Evolutionary conservation across 1,140 invertebrate genomes (phyloP).

Genomic region (Homalodisca vitripennis): DNA sequence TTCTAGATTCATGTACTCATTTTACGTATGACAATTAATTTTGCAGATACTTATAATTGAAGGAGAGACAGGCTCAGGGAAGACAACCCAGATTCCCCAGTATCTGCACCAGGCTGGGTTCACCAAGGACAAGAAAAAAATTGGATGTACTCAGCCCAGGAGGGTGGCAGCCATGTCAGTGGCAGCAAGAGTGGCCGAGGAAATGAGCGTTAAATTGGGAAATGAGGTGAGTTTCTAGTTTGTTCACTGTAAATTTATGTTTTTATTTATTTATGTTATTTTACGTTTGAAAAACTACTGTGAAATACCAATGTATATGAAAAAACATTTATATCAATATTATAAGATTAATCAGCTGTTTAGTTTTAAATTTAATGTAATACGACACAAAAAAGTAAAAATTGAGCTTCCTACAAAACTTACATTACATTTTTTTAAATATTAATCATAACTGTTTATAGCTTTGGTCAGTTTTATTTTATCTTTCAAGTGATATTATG

Average conservation of each 20-base stretch:
- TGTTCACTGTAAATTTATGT: not conserved
- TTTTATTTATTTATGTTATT: not conserved
- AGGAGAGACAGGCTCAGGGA: constrained; percentile 97
- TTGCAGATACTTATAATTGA: constrained; percentile 89
- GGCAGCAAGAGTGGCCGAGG: constrained; percentile 69
- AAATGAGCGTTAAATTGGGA: constrained; percentile 69
- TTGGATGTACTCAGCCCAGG: constrained; percentile 63
- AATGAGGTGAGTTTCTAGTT: constrained; percentile 54
- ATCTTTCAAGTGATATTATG: too few relatives aligned
- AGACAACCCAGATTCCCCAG: constrained; percentile 99
- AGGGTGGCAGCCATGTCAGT: constrained; percentile 81
- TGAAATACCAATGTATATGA: too few relatives aligned
- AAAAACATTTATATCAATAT: too few relatives aligned
- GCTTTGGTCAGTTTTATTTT: too few relatives aligned
- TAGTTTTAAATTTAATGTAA: too few relatives aligned
- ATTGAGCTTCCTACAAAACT: too few relatives aligned
- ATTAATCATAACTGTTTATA: too few relatives aligned
- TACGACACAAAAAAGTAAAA: too few relatives aligned
- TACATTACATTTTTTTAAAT: too few relatives aligned
- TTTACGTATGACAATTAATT: too few relatives aligned
- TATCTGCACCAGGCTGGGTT: constrained; percentile 93
- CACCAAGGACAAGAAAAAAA: constrained; percentile 76
- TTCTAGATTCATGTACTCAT: too few relatives aligned
- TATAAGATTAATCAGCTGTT: too few relatives aligned
- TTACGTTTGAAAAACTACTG: not conserved